phyloP scores from a whole-genome alignment of 2,888 invertebrate genomes.

The Heliconius erato region DNA sequence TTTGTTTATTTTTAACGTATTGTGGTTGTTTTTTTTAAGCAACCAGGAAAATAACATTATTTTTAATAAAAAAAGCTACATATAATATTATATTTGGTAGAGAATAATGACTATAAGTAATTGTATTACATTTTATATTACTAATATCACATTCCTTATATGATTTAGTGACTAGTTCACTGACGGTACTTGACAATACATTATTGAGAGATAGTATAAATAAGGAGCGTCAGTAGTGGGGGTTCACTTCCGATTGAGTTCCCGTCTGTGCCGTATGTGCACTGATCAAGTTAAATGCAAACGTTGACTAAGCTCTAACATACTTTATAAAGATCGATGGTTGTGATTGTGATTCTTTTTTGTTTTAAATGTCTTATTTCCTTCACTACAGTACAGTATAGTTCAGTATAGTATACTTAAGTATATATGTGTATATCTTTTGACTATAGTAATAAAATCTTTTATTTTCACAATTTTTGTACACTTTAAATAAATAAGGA shows the following conservation, averaged over 20 bases:
- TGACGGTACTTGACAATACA: too few species aligned
- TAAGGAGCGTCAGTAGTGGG: too few species aligned
- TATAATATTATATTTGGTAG: background rate
- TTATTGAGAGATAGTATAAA: too few species aligned
- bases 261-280: too few species aligned
- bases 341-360: background rate
- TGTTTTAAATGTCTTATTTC: background rate
- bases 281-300: too few species aligned
- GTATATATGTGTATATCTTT: background rate
- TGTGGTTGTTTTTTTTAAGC: constrained; percentile 12
- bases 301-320: too few species aligned
- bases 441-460: background rate
- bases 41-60: background rate
- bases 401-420: background rate
- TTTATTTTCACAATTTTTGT: background rate
- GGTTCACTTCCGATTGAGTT: too few species aligned
- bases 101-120: background rate
- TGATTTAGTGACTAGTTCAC: too few species aligned
- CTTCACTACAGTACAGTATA: too few species aligned
- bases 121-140: background rate
- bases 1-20: constrained; percentile 14
- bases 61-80: background rate
- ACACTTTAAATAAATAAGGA: too few species aligned
- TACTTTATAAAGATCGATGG: background rate
- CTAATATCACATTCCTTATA: too few species aligned